A percentile compares a stretch with the other conserved stretches of the same genome.
Evolutionary conservation across 2,113 vertebrate species (phyloP).

Genomic region (Ceuthmochares aereus): DNA sequence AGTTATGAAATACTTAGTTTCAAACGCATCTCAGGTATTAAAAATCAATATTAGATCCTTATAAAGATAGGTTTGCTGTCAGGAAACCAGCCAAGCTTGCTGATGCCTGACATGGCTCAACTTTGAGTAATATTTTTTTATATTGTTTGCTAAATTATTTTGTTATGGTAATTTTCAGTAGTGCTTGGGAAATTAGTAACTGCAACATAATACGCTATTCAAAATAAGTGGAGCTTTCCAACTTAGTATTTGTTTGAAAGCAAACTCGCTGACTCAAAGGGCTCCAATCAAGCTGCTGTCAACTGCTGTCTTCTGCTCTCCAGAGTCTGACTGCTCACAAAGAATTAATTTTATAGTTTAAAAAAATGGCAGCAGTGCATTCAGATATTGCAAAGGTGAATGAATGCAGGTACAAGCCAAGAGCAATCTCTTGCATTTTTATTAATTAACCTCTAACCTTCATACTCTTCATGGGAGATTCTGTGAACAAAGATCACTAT

Average conservation of each 20-base stretch:
- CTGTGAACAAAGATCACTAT: neutral
- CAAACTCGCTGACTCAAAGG: neutral
- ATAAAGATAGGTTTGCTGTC: neutral
- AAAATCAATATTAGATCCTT: neutral
- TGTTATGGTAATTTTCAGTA: neutral
- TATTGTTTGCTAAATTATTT: neutral
- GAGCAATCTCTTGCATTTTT: neutral
- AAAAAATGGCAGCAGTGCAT: neutral
- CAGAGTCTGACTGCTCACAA: neutral
- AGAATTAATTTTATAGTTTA: neutral
- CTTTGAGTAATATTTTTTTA: neutral
- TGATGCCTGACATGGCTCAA: neutral
- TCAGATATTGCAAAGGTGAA: neutral
- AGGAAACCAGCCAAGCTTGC: neutral
- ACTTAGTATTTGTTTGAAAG: neutral
- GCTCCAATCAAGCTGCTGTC: neutral
- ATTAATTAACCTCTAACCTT: neutral
- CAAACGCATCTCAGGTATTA: constrained; percentile 48
- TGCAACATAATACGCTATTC: neutral
- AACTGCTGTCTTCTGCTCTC: neutral
- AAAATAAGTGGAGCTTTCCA: neutral
- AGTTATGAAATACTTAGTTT: neutral
- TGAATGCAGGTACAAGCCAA: neutral
- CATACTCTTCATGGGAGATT: neutral
- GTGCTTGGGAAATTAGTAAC: neutral